Base-by-base conservation (phyloP, 2,113 vertebrate species). In the Neopipo cinnamomea region DNA sequence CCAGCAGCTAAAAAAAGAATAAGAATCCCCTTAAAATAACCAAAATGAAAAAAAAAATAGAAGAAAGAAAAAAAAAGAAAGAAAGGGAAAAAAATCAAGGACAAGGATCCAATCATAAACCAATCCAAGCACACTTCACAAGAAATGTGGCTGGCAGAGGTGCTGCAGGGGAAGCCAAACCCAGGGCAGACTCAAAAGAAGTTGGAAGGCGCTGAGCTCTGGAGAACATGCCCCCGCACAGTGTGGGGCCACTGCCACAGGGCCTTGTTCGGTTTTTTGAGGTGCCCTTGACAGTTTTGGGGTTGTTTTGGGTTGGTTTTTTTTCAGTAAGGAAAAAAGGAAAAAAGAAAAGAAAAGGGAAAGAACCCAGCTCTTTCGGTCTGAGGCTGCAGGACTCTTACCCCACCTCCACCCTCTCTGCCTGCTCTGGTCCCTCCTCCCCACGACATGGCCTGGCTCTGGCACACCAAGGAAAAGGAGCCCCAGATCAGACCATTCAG, bases 341-440 rank as follows among this genome's bases (percentile, higher is more conserved):
- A 63, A 67, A 83, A 77, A 81, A 55, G 4, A 37, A 72, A 70
- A 84, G 61, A 83, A 71, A 65, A 41, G 86, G 59, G 96, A 98
- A 98, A 98, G 98, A 98, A 98, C 97, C 98, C 98, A 98, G 98
- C 98, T 98, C 98, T 98, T 98, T 98, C 97, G 52, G 88, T 97
- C 96, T 91, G 97, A 98, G 97, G 96, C 97, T 97, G 97, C 97
- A 89, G 90, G 93, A 96, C 97, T 96, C 96, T 93, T 81, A 56
- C 80, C 95, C 96, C 93, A 27, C 92, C 92, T 97, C 89, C 62
- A 44, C 85, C 87, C 78, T 96, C 70, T 80, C 96, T 97, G 75
- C 74, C 94, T 96, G 65, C 8, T 3, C 53, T 67, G 42, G 8
- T 76, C 67, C 85, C 55, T 91, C 37, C 14, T 93, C n/a, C 86